Base-by-base conservation (phyloP, 2,113 vertebrate genomes). In the Campylorhamphus procurvoides region DNA sequence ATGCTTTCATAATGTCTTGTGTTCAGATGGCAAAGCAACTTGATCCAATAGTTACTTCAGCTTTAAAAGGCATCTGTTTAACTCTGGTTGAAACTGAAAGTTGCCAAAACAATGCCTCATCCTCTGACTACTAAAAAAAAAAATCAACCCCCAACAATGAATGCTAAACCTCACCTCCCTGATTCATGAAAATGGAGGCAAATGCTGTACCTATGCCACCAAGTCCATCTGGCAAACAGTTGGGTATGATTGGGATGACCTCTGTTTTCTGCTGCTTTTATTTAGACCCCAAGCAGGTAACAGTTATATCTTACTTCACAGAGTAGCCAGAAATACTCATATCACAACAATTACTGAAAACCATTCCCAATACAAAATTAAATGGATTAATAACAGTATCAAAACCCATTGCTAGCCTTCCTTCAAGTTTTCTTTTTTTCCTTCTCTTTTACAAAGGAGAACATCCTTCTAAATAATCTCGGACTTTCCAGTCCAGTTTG, bases 1-100 rank as follows among this genome's bases (percentile, higher is more conserved):
- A 62, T 13, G 35, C 2, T 28, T 5, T 0, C 10, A 12, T 7
- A 10, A 40, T 3, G 2, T 19, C 37, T 18, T 35, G 10, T 7
- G 14, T 19, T 58, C 33, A 59, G 31, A 13, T 12, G 6, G n/a
- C 16, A 83, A 49, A 14, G 27, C 27, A 90, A 55, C 29, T 64
- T 19, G 29, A 90, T 31, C 18, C 37, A 55, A 20, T 11, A 27
- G 39, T 28, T 55, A 29, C 8, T 74, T 47, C 25, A 39, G 33
- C 27, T 23, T 74, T 59, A 82, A 91, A 78, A 87, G 18, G 2
- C 20, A 63, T 31, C 56, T 52, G 6, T 69, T 84, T 40, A 55
- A 84, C 28, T n/a, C 52, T 3, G 2, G 5, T 33, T 85, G 50
- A 93, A 93, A 75, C 14, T 6, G 27, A 25, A 46, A 31, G 29